These are phyloP conservation scores for Podarcis cretensis DNA, from an alignment of 2,113 vertebrate species.

Conservation along the genomic window DNA sequence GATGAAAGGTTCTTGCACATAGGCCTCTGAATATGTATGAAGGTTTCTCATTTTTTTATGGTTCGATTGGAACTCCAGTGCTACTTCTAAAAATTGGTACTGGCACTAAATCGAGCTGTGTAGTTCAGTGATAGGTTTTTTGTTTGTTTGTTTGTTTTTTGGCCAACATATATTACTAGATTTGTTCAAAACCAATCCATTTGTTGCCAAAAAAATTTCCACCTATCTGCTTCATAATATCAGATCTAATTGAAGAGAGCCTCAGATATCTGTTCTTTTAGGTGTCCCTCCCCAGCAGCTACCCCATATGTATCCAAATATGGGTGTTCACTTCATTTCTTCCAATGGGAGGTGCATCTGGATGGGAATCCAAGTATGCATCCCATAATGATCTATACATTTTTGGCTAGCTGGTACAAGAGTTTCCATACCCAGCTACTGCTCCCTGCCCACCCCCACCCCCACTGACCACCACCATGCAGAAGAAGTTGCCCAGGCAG, in stretches of 20 bases:
- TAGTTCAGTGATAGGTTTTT: background rate
- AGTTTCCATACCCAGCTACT: background rate
- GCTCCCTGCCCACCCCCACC: too few species aligned
- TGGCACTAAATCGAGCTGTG: background rate
- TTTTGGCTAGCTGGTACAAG: background rate
- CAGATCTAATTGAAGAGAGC: background rate
- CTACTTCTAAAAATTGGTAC: background rate
- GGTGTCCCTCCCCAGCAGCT: background rate
- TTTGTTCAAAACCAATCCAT: background rate
- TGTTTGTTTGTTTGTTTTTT: background rate
- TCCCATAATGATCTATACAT: background rate
- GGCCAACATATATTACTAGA: background rate
- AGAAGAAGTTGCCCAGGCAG: background rate
- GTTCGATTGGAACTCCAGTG: background rate
- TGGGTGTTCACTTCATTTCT: background rate
- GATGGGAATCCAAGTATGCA: background rate
- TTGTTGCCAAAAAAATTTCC: too few species aligned
- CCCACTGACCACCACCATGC: background rate
- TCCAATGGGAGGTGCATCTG: background rate
- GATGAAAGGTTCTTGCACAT: rapidly evolving
- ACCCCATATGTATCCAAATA: background rate
- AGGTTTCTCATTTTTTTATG: background rate
- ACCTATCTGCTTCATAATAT: background rate
- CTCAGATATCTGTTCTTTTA: background rate
- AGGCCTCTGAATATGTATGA: background rate